Base-by-base conservation (phyloP, 92 coral and sea anemone species). In the Porites evermanni region DNA sequence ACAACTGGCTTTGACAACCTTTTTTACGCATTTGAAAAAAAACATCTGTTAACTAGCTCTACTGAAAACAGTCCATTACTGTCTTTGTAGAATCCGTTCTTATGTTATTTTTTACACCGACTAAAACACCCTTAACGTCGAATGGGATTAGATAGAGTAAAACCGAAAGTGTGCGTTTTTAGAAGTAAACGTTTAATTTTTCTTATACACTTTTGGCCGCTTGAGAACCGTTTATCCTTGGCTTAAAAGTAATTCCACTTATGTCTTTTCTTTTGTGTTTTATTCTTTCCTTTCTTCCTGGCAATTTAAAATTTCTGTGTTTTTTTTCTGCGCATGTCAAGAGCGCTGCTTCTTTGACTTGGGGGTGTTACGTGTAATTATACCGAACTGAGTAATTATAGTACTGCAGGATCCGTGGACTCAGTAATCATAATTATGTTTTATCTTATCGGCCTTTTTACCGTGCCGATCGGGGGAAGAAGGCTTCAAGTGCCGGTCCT, bases 401-500 rank as follows among this genome's bases (percentile, higher is more conserved):
- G 38, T 70, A 67, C 71, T 81, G 68, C 60, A 81, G 56, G 86
- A 70, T 81, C 77, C 32, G 72, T 12, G 78, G 67, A 53, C 67
- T 68, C 52, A 24, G 24, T 59, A n/a, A 70, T 81, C 4, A 59
- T 81, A 81, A 81, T 71, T 71, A 70, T 13, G 18, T 64, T 23
- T 71, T 51, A 51, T 69, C 77, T 71, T 81, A 70, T 54, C 75
- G 32, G 68, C 53, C 70, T 56, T 71, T 81, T 38, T 58, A 81
- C 78, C 26, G 78, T 18, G 86, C 86, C 76, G 86, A 81, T 81
- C 86, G 58, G 24, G 71, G 19, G 38, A 52, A 52, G 68, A 81
- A 81, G 23, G 76, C 66, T 69, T 69, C 32, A 50, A 70, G 58
- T 20, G 24, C 26, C 78, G 64, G 64, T 71, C 21, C 47, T 38